A percentile compares a stretch with the other conserved stretches of the same genome.
Conservation (phyloP, 2,113 vertebrate species). For the Gobio gobio region DNA sequence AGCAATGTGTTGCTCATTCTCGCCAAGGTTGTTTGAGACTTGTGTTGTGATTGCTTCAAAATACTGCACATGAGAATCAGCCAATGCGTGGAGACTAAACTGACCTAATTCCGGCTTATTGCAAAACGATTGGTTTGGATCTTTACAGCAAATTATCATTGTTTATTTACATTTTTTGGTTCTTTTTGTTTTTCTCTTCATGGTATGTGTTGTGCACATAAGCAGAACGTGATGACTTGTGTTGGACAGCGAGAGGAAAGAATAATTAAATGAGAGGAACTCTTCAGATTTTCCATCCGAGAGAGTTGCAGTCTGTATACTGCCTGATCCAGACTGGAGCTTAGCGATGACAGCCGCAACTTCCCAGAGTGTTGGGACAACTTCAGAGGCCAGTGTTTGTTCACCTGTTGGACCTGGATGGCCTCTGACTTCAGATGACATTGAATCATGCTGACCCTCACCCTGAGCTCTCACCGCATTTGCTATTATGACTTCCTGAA, state of each 20-base stretch:
- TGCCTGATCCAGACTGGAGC: constrained; percentile 42
- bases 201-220: constrained; percentile 36
- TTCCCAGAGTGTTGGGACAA: constrained; percentile 56
- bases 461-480: constrained; percentile 46
- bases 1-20: constrained; percentile 10
- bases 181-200: background rate
- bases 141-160: background rate
- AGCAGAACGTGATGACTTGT: background rate
- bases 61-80: background rate
- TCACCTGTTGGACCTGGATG: constrained; percentile 62
- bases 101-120: background rate
- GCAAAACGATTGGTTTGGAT: background rate
- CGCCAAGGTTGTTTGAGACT: constrained; percentile 6
- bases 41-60: background rate
- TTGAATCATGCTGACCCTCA: constrained; percentile 21
- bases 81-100: background rate
- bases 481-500: constrained; percentile 53
- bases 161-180: background rate
- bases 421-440: constrained; percentile 48
- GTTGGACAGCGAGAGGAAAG: constrained; percentile 28
- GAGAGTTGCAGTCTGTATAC: background rate
- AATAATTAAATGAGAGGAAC: constrained; percentile 41
- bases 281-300: constrained; percentile 33
- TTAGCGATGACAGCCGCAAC: constrained; percentile 58
- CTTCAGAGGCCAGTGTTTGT: constrained; percentile 61